Evolutionary conservation across 2,113 vertebrate species (phyloP), one percentile per base, ranked within the genome.

Genomic region (Lepus timidus): DNA sequence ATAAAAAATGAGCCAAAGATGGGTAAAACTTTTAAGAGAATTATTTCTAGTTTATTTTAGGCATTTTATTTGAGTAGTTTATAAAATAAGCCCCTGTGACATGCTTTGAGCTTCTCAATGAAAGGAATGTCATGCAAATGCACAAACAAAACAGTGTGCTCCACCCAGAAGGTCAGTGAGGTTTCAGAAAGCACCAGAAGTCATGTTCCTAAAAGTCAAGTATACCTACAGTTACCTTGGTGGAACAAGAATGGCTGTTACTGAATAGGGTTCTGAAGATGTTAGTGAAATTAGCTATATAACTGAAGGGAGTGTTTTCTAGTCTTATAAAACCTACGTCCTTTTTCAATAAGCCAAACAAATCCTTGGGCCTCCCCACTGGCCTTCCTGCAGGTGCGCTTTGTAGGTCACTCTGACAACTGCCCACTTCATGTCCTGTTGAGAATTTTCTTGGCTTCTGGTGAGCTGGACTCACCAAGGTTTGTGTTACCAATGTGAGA

Each of bases 401-500:
- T 52, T 76, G 22, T 22, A 20, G 12, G 12, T 85, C 62, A 39
- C 67, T 79, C 64, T 17, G 84, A 82, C 65, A 44, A 23, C 76
- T 85, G 58, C 17, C 12, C 71, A 39, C 17, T 83, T 36, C 44
- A 39, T 85, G 23, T 76, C 85, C 49, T 51, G 10, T 33, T 36
- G 81, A 93, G 80, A 64, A 27, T 84, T 70, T 65, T 68, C 49
- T 84, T 87, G 84, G 65, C 80, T 81, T 64, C 62, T 14, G 13
- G 51, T 17, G 33, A 93, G 52, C 88, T 76, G 36, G 33, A 75
- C 17, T 93, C 8, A 5, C 79, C 74, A 91, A 91, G 33, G 44
- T 93, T 91, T 91, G 20, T 93, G 52, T 71, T 71, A 70, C n/a
- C 68, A 39, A 93, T 93, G 83, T 61, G 75, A 94, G 74, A 91